A percentile compares a stretch with the other conserved stretches of the same genome.
Evolutionary conservation across 2,113 vertebrate species (phyloP).

Genomic region (Danionella cerebrum): DNA sequence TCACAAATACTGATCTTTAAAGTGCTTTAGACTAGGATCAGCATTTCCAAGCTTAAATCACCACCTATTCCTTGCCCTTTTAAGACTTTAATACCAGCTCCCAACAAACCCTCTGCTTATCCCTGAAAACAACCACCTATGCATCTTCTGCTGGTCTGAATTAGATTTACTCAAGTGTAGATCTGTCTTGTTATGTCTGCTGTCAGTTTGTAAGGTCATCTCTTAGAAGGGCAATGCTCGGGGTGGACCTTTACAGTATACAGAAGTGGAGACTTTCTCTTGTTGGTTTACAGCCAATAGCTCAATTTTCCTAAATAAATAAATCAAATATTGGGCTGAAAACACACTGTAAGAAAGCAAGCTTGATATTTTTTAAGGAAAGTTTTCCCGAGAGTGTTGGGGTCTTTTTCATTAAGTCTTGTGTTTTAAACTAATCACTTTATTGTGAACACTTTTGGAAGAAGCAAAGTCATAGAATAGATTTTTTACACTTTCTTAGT

Average conservation of each 20-base stretch:
- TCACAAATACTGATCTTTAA: constrained; percentile 5
- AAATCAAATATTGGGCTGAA: too few relatives aligned
- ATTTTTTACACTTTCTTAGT: too few relatives aligned
- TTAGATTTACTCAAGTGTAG: constrained; percentile 7
- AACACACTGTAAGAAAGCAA: too few relatives aligned
- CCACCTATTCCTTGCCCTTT: not conserved
- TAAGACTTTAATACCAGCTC: not conserved
- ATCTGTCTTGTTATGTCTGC: constrained; percentile 8
- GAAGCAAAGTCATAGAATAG: too few relatives aligned
- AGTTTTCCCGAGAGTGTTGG: too few relatives aligned
- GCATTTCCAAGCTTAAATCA: constrained; percentile 12
- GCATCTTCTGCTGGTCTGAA: not conserved
- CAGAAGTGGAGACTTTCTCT: too few relatives aligned
- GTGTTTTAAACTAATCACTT: too few relatives aligned
- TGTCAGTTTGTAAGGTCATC: constrained; percentile 4
- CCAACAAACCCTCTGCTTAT: not conserved
- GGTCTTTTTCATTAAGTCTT: too few relatives aligned
- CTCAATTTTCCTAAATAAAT: too few relatives aligned
- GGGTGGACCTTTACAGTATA: not conserved
- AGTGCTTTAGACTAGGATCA: not conserved
- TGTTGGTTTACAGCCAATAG: too few relatives aligned
- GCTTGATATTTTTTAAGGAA: too few relatives aligned
- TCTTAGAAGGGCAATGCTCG: constrained; percentile 23
- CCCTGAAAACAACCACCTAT: constrained; percentile 4
- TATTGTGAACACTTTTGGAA: too few relatives aligned